Conservation (phyloP, 1,140 invertebrate species). For the Drosophila obscura region DNA sequence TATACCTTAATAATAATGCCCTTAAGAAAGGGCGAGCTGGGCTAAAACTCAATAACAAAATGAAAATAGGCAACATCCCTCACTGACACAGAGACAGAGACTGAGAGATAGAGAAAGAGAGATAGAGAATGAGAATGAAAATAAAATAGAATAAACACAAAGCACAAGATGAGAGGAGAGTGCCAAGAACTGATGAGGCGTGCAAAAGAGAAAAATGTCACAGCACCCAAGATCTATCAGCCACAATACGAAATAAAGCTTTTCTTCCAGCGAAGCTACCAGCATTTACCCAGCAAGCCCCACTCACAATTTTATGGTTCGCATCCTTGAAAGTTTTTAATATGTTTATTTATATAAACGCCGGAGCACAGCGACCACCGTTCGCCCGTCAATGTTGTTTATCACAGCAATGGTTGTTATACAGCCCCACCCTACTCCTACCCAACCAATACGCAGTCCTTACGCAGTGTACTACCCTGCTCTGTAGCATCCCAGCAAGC, state of each 20-base stretch:
- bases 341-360: constrained; percentile 76
- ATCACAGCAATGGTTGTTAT: constrained; percentile 22
- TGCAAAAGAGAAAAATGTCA: constrained; percentile 2
- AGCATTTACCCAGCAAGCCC: not conserved
- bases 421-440: not conserved
- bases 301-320: constrained; percentile 45
- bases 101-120: constrained; percentile 20
- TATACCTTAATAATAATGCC: constrained; percentile 71
- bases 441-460: not conserved
- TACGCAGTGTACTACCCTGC: not conserved
- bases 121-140: constrained; percentile 23
- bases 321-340: constrained; percentile 75
- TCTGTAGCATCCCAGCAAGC: not conserved
- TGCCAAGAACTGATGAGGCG: constrained; percentile 38
- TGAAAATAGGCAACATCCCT: constrained; percentile 26
- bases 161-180: constrained; percentile 45
- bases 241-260: constrained; percentile 25
- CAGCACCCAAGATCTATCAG: constrained; percentile 26
- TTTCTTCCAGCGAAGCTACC: not conserved
- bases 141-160: constrained; percentile 60
- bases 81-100: constrained; percentile 17
- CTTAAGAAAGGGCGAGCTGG: constrained; percentile 58
- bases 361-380: constrained; percentile 21
- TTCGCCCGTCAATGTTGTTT: constrained; percentile 54
- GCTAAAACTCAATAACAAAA: constrained; percentile 49